These are phyloP conservation scores for Apamea epomidion DNA, from an alignment of 2,888 invertebrate species.

Conservation along the genomic window DNA sequence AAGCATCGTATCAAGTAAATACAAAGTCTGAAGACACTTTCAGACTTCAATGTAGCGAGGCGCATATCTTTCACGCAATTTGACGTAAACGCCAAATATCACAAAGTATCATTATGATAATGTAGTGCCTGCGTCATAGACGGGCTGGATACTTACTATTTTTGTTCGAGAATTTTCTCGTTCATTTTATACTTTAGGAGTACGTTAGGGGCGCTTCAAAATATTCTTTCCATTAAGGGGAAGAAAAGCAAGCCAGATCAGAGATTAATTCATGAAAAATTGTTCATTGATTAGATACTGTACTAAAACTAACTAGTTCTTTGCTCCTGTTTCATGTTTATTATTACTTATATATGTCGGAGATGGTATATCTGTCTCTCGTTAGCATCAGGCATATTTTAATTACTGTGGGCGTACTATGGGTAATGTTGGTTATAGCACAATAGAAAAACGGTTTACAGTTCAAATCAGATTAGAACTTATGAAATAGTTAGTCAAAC, in stretches of 20 bases:
- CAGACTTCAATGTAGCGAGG: slow-evolving; percentile 39
- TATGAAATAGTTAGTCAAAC: too few species aligned
- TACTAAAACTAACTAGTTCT: too few species aligned
- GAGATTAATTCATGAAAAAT: background rate
- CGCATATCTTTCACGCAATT: slow-evolving; percentile 60
- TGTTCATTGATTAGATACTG: background rate
- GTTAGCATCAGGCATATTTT: too few species aligned
- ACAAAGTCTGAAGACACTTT: slow-evolving; percentile 16
- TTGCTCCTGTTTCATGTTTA: too few species aligned
- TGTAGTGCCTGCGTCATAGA: slow-evolving; percentile 53
- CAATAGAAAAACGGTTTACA: too few species aligned
- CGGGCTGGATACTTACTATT: background rate
- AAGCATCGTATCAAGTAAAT: background rate
- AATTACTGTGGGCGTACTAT: too few species aligned
- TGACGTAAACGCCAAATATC: slow-evolving; percentile 50
- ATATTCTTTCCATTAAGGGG: background rate
- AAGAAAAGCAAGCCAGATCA: background rate
- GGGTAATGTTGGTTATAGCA: too few species aligned
- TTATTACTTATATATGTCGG: too few species aligned
- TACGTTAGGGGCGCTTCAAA: background rate
- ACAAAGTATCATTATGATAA: slow-evolving; percentile 59
- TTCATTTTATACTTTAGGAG: slow-evolving; percentile 9
- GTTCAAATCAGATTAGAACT: too few species aligned
- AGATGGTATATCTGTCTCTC: too few species aligned
- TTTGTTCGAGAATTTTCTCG: slow-evolving; percentile 6